phyloP scores from a whole-genome alignment of 2,888 invertebrate species.

The Leptogaster cylindrica region DNA sequence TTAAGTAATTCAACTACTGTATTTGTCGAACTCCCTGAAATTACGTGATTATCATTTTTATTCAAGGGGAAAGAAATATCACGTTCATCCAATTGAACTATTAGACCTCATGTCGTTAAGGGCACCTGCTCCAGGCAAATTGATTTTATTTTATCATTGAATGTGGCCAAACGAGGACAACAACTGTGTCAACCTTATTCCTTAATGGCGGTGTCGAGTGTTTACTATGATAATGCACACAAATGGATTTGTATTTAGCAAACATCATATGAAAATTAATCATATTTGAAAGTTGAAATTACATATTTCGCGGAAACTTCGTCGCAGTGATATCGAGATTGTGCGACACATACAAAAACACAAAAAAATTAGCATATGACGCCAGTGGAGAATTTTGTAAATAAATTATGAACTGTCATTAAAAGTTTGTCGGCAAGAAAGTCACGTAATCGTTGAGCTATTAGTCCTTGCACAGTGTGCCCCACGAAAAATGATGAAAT shows the following conservation, averaged over 20 bases:
- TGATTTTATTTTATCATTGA: neutral
- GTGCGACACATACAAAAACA: too few relatives aligned
- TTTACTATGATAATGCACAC: neutral
- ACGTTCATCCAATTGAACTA: slow-evolving; percentile 22
- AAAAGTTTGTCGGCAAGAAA: slow-evolving; percentile 21
- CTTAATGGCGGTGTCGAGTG: neutral
- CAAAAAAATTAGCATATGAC: too few relatives aligned
- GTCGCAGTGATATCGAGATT: too few relatives aligned
- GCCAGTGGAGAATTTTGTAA: too few relatives aligned
- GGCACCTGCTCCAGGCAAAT: slow-evolving; percentile 18
- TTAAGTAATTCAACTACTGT: too few relatives aligned
- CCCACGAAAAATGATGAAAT: neutral
- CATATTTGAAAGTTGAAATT: neutral
- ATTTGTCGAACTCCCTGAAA: too few relatives aligned
- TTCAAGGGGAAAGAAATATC: neutral
- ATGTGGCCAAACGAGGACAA: too few relatives aligned
- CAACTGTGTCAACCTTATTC: neutral
- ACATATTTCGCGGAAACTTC: neutral
- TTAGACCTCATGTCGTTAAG: slow-evolving; percentile 2
- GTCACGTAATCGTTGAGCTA: slow-evolving; percentile 8
- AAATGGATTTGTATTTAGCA: neutral
- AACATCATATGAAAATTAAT: too few relatives aligned
- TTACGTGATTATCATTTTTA: too few relatives aligned
- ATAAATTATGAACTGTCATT: slow-evolving; percentile 35
- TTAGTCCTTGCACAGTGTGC: neutral